Evolutionary conservation across 1,140 invertebrate genomes (phyloP).

Genomic region (Megathymus violae): DNA sequence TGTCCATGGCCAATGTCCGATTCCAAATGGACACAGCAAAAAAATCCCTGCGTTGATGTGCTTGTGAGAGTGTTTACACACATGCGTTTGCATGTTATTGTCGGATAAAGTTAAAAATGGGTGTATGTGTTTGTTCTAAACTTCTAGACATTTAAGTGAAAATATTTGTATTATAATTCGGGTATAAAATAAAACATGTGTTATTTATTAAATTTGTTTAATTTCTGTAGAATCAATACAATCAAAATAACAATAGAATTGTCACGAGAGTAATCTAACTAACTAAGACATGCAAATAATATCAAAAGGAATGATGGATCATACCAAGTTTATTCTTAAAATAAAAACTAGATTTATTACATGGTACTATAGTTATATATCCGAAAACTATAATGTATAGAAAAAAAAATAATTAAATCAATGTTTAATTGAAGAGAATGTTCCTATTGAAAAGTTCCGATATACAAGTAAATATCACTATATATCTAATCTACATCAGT

Average conservation of each 20-base stretch:
- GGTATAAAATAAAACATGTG: constrained; percentile 45
- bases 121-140: neutral
- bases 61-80: too few species aligned
- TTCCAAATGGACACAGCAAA: too few species aligned
- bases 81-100: too few species aligned
- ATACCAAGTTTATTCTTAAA: constrained; percentile 26
- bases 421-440: constrained; percentile 22
- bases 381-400: constrained; percentile 24
- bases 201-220: constrained; percentile 53
- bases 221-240: constrained; percentile 49
- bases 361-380: constrained; percentile 32
- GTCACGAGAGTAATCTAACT: constrained; percentile 57
- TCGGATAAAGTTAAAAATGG: too few species aligned
- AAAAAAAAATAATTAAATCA: constrained; percentile 20
- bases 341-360: constrained; percentile 26
- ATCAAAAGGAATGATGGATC: constrained; percentile 50
- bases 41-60: too few species aligned
- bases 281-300: constrained; percentile 40
- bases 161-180: neutral
- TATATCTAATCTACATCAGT: constrained; percentile 38
- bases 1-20: too few species aligned
- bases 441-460: constrained; percentile 14
- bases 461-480: constrained; percentile 33
- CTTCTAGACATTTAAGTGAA: neutral
- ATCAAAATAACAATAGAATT: constrained; percentile 53